Percentiles rank a stretch among this genome's conserved stretches.
Conservation (phyloP, 1,140 invertebrate species). For the Drosophila kohkoa region DNA sequence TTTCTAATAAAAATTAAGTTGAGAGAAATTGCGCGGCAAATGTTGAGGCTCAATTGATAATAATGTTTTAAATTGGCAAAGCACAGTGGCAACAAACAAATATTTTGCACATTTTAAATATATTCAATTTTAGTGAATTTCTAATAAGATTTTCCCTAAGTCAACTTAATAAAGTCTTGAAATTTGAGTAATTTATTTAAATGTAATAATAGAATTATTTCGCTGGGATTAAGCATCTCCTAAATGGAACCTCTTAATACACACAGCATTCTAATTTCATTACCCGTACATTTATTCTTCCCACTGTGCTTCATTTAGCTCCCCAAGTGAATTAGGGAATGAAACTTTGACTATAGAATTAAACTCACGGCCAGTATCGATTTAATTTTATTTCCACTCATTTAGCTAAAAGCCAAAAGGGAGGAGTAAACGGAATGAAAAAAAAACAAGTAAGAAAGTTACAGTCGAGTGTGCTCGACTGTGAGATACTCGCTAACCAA, state of each 20-base stretch:
- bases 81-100: background rate
- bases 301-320: slow-evolving; percentile 50
- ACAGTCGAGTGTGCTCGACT: no score
- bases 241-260: background rate
- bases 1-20: slow-evolving; percentile 39
- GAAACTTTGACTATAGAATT: slow-evolving; percentile 72
- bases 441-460: no score
- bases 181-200: no score
- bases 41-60: slow-evolving; percentile 4
- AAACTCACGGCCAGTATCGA: slow-evolving; percentile 73
- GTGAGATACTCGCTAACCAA: no score
- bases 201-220: background rate
- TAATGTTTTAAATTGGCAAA: background rate
- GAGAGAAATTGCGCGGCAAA: slow-evolving; percentile 24
- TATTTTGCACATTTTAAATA: background rate
- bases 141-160: no score
- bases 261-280: slow-evolving; percentile 11
- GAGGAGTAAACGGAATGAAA: slow-evolving; percentile 34
- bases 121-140: no score
- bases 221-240: no score
- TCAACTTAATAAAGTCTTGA: no score
- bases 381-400: slow-evolving; percentile 84
- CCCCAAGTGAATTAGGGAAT: slow-evolving; percentile 36
- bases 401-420: slow-evolving; percentile 78
- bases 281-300: background rate